These are phyloP conservation scores for Tenthredo notha DNA, from an alignment of 2,888 invertebrate genomes.

Conservation along the genomic window DNA sequence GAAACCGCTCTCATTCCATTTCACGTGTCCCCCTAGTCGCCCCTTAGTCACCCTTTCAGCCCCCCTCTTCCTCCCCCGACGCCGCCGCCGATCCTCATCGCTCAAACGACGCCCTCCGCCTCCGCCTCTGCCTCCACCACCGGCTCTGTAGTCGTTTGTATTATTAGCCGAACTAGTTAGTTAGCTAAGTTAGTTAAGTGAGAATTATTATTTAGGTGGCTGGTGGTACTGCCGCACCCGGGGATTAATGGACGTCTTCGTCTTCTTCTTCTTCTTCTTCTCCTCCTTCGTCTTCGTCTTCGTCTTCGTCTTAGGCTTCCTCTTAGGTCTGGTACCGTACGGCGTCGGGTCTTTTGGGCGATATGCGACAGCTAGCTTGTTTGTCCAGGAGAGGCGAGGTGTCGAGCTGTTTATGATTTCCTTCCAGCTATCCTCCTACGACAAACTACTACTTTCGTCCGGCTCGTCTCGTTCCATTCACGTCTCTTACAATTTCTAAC, in stretches of 20 bases:
- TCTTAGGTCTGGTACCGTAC: constrained; percentile 54
- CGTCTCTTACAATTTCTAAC: constrained; percentile 41
- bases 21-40: constrained; percentile 48
- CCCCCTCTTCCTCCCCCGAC: constrained; percentile 47
- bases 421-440: constrained; percentile 71
- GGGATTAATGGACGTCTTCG: constrained; percentile 52
- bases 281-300: constrained; percentile 51
- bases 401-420: constrained; percentile 77
- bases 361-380: constrained; percentile 67
- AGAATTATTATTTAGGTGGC: constrained; percentile 76
- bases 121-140: constrained; percentile 53
- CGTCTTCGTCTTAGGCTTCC: constrained; percentile 49
- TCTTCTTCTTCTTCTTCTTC: constrained; percentile 53
- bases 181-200: constrained; percentile 77
- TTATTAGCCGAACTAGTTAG: constrained; percentile 76
- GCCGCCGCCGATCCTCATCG: constrained; percentile 54
- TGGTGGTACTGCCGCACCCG: constrained; percentile 21
- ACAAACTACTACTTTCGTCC: constrained; percentile 49
- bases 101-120: constrained; percentile 55
- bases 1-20: constrained; percentile 48
- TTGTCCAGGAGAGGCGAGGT: constrained; percentile 76
- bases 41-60: constrained; percentile 36
- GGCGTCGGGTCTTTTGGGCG: constrained; percentile 56
- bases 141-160: constrained; percentile 72
- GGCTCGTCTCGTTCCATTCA: constrained; percentile 45